Evolutionary conservation across 2,888 invertebrate genomes (phyloP), one percentile per base, ranked within the genome.

Genomic region (Ennomos fuscantarius): DNA sequence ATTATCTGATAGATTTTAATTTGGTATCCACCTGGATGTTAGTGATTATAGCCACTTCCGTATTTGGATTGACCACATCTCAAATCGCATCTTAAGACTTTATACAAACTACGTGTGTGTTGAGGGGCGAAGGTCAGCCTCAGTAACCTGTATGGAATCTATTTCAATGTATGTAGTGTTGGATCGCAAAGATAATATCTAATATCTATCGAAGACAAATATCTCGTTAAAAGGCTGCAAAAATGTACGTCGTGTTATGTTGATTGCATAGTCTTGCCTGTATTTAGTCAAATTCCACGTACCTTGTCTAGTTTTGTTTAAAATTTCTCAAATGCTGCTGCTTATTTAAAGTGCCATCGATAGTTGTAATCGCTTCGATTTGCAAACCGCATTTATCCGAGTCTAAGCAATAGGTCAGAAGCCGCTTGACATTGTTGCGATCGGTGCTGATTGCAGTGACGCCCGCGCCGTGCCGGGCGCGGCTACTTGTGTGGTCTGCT

Each of bases 401-500:
- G 61, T 59, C 60, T 67, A 65, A 66, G 55, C 59, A 44, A 45
- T 62, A 54, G 73, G 74, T 76, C 74, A 72, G 67, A 60, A 69
- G 67, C 63, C 69, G 67, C 65, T 71, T 69, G 73, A 71, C 72
- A 64, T 71, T 66, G 69, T 68, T 66, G 68, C 64, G 10, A 8
- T 8, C 11, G 44, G 34, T 10, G 60, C 64, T 60, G 63, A 67
- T 63, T 68, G 68, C 57, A 45, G 47, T 24, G 11, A 53, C 49
- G 42, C 39, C 50, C 8, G 1, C 24, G 24, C 24, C 24, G 6
- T 24, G 24, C 24, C 24, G 24, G 24, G 24, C n/a, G n/a, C n/a
- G n/a, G n/a, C 49, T 44, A 12, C 63, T 58, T 69, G 72, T 76
- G 76, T 70, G 70, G 70, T 72, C 72, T 49, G 24, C 2, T 15